Conservation (phyloP, 1,140 invertebrate genomes). For the Chionoecetes opilio region DNA sequence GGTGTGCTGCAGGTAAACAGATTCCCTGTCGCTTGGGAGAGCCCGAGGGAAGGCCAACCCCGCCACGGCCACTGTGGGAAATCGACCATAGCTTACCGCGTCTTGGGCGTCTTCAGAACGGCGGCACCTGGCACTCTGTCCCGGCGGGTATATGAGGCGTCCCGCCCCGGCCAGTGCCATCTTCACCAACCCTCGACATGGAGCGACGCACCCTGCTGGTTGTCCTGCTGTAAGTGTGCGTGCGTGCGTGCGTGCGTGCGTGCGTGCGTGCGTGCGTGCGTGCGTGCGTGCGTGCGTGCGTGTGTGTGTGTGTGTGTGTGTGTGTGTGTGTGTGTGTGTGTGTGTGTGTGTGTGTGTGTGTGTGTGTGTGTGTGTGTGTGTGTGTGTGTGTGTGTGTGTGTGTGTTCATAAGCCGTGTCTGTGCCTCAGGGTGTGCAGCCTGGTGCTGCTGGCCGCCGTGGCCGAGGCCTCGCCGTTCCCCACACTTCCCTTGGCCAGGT, state of each 20-base stretch:
- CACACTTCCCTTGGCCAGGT: neutral
- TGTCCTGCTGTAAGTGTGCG: conserved; percentile 25
- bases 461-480: neutral
- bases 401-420: neutral
- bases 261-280: conserved; percentile 2
- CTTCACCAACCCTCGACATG: neutral
- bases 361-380: conserved; percentile 9
- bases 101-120: too few relatives aligned
- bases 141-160: neutral
- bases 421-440: neutral
- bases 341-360: conserved; percentile 36
- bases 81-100: neutral
- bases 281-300: too few relatives aligned
- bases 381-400: neutral
- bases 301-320: conserved; percentile 48
- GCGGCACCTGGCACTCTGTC: neutral
- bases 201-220: conserved; percentile 18
- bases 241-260: conserved; percentile 30
- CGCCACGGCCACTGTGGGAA: neutral
- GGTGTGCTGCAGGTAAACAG: too few relatives aligned
- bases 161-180: neutral
- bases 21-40: too few relatives aligned
- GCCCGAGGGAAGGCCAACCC: too few relatives aligned
- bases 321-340: too few relatives aligned
- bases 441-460: neutral